A percentile compares a stretch with the other conserved stretches of the same genome.
These are phyloP conservation scores for Merodon equestris DNA, from an alignment of 2,888 invertebrate genomes.

Conservation along the genomic window DNA sequence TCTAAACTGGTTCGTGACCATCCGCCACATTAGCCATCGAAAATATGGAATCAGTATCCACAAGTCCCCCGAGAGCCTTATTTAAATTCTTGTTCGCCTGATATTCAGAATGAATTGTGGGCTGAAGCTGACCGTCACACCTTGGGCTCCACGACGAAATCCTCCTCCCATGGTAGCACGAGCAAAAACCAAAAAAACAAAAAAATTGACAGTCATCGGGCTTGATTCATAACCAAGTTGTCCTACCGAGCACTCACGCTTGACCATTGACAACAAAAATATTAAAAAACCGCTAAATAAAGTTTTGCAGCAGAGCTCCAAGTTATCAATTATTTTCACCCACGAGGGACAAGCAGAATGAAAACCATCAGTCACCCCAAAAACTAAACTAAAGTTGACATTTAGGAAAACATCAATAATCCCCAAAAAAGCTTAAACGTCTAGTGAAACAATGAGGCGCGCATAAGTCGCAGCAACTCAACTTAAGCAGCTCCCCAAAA, in stretches of 20 bases:
- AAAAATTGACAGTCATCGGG: constrained; percentile 9
- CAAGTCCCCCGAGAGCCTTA: constrained; percentile 27
- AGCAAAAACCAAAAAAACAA: constrained; percentile 12
- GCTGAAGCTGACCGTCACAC: constrained; percentile 77
- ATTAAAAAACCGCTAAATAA: constrained; percentile 13
- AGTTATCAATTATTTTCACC: too few relatives aligned
- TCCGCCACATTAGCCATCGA: background rate
- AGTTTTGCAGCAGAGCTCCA: constrained; percentile 18
- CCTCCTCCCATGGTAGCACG: too few relatives aligned
- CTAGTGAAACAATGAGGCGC: constrained; percentile 77
- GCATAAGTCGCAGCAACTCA: constrained; percentile 65
- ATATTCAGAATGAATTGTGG: constrained; percentile 78
- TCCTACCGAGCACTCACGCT: background rate
- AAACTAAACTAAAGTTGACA: constrained; percentile 25
- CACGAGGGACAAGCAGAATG: too few relatives aligned
- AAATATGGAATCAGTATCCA: constrained; percentile 4
- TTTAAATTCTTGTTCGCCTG: constrained; percentile 75
- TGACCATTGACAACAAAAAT: background rate
- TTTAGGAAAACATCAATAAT: constrained; percentile 65
- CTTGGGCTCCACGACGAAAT: constrained; percentile 37
- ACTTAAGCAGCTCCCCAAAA: background rate
- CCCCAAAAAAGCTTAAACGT: constrained; percentile 78
- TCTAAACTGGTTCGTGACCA: constrained; percentile 49
- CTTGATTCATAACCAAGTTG: background rate
- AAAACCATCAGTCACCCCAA: constrained; percentile 8